phyloP scores from a whole-genome alignment of 2,113 vertebrate species.

The Scytalopus superciliaris region DNA sequence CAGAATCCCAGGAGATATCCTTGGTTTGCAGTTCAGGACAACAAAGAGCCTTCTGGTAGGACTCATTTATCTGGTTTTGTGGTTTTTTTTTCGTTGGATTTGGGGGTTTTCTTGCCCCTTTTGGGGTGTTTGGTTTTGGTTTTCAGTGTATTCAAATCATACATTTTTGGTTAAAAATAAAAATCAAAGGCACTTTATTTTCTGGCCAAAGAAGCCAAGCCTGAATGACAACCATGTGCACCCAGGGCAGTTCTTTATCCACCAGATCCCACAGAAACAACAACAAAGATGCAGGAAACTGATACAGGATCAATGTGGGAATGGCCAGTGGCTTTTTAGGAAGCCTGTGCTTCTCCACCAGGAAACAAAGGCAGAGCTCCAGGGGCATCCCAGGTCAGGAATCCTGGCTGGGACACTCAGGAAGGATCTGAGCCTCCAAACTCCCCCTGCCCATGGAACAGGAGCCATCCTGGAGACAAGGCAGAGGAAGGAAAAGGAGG shows the following conservation, averaged over 20 bases:
- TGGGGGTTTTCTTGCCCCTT: too few species aligned
- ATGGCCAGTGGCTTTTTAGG: constrained; percentile 15
- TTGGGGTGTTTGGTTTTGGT: not conserved
- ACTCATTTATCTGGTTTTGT: not conserved
- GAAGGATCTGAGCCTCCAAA: constrained; percentile 1
- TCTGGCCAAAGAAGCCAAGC: not conserved
- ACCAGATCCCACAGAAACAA: too few species aligned
- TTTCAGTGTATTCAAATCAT: not conserved
- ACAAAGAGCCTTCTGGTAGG: not conserved
- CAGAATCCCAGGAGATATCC: not conserved
- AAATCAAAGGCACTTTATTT: not conserved
- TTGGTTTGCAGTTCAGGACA: not conserved
- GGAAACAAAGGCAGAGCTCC: constrained; percentile 24
- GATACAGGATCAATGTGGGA: constrained; percentile 30
- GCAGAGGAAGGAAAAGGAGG: constrained; percentile 59
- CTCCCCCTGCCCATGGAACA: constrained; percentile 24
- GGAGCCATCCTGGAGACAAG: constrained; percentile 64
- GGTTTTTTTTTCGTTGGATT: not conserved
- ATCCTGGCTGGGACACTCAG: not conserved
- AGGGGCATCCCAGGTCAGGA: not conserved
- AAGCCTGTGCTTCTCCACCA: constrained; percentile 1
- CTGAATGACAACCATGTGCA: too few species aligned
- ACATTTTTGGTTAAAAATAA: not conserved
- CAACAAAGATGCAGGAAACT: not conserved
- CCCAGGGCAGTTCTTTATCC: not conserved